Base-by-base conservation (phyloP, 2,113 vertebrate species). In the Larimichthys polyactis region DNA sequence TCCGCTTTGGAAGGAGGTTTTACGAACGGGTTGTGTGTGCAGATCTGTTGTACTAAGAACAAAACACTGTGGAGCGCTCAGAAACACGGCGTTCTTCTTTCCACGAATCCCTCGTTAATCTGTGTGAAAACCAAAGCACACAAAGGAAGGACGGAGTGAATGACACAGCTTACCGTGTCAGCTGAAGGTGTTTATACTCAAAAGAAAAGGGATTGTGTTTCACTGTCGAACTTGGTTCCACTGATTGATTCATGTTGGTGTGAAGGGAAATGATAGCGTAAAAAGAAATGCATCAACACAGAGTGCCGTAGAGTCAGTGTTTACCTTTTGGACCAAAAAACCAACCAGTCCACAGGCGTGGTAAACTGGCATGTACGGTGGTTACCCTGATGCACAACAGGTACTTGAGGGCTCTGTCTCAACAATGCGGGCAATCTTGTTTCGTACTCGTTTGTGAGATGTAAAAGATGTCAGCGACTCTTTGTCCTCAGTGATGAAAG, bases 181-280 rank as follows among this genome's bases (percentile, higher is more conserved):
- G 48, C 0, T 19, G 32, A 52, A 51, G 32, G 40, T 81, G 7
- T 9, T n/a, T 15, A 22, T 12, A 5, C 51, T 71, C 1, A 11
- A 22, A 71, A 58, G 40, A 12, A 63, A 43, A 20, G 8, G 11
- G n/a, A 54, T 76, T 19, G 43, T 43, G n/a, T 75, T 69, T 60
- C 59, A 51, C 22, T 32, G 71, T 62, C 12, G 20, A 62, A 54
- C 43, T 19, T 29, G 19, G 20, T n/a, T 55, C 16, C 8, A 32
- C 24, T 5, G 71, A 62, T 43, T 62, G 60, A 10, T 62, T 1
- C 4, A 44, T 7, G 65, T 60, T 40, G 46, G 29, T 75, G 43
- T 11, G 48, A 77, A 36, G 55, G 55, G 49, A 60, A 59, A 70
- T 32, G 0, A 11, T 52, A 48, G 29, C 1, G 7, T 1, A 2